Evolutionary conservation across 1,140 invertebrate genomes (phyloP).

Genomic region (Hylaeus volcanicus): DNA sequence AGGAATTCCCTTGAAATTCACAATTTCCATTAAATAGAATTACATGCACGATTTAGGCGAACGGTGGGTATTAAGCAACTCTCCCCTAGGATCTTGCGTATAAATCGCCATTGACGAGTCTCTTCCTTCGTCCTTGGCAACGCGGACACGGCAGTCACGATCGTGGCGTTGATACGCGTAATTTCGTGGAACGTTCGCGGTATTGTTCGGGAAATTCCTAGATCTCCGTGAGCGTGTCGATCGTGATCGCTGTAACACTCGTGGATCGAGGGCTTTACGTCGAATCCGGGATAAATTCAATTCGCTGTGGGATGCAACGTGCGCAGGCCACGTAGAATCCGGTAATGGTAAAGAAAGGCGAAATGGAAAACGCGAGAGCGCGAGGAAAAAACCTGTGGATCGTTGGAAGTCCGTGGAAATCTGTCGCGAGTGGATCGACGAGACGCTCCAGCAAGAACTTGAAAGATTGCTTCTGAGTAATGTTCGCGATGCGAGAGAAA

Average conservation of each 20-base stretch:
- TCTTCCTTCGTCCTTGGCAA: not conserved
- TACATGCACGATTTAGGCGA: too few relatives aligned
- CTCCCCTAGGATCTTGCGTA: not conserved
- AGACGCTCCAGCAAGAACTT: not conserved
- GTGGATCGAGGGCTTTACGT: not conserved
- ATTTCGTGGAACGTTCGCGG: not conserved
- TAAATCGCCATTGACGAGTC: not conserved
- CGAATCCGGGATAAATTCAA: not conserved
- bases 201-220: not conserved
- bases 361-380: constrained; percentile 4
- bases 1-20: too few relatives aligned
- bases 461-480: too few relatives aligned
- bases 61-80: too few relatives aligned
- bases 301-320: not conserved
- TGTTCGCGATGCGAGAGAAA: too few relatives aligned
- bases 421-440: constrained; percentile 8
- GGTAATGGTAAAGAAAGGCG: not conserved
- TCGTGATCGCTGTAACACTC: not conserved
- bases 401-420: not conserved
- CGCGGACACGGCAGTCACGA: not conserved
- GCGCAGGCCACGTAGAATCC: not conserved
- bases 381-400: constrained; percentile 17
- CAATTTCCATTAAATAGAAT: too few relatives aligned
- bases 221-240: not conserved
- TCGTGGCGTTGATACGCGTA: not conserved